These are phyloP conservation scores for Drosophila ambigua DNA, from an alignment of 1,140 invertebrate genomes.

Conservation along the genomic window DNA sequence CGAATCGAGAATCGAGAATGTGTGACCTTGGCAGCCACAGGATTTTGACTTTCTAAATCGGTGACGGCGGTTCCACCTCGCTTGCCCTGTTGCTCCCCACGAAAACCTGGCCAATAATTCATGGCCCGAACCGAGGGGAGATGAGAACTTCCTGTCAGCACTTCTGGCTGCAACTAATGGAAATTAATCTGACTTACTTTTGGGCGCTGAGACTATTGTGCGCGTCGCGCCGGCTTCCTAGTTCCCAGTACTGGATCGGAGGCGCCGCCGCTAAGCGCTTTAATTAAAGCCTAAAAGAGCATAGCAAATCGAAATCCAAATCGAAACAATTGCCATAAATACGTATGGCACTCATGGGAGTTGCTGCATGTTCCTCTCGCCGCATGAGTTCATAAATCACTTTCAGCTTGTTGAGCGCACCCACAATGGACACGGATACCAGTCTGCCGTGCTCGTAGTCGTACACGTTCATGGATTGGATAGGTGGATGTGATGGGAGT, in stretches of 20 bases:
- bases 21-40: constrained; percentile 63
- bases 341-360: constrained; percentile 49
- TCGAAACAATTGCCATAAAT: constrained; percentile 67
- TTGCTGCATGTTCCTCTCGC: constrained; percentile 12
- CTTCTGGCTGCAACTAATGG: constrained; percentile 35
- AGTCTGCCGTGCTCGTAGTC: too few species aligned
- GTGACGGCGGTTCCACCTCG: constrained; percentile 42
- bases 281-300: constrained; percentile 61
- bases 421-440: constrained; percentile 47
- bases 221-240: constrained; percentile 2
- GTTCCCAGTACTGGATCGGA: constrained; percentile 23
- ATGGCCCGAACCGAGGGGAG: constrained; percentile 50
- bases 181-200: constrained; percentile 44
- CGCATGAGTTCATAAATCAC: constrained; percentile 65
- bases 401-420: constrained; percentile 57
- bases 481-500: constrained; percentile 10
- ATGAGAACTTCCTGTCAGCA: constrained; percentile 69
- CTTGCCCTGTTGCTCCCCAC: constrained; percentile 10
- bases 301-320: constrained; percentile 61
- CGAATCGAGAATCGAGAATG: constrained; percentile 13
- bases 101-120: constrained; percentile 60
- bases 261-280: constrained; percentile 32
- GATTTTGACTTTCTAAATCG: constrained; percentile 70
- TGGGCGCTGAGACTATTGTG: constrained; percentile 9
- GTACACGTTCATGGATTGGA: constrained; percentile 2